These are phyloP conservation scores for Paracentrotus lividus DNA, from an alignment of 53 echinoderm and acorn worm genomes.

Conservation along the genomic window DNA sequence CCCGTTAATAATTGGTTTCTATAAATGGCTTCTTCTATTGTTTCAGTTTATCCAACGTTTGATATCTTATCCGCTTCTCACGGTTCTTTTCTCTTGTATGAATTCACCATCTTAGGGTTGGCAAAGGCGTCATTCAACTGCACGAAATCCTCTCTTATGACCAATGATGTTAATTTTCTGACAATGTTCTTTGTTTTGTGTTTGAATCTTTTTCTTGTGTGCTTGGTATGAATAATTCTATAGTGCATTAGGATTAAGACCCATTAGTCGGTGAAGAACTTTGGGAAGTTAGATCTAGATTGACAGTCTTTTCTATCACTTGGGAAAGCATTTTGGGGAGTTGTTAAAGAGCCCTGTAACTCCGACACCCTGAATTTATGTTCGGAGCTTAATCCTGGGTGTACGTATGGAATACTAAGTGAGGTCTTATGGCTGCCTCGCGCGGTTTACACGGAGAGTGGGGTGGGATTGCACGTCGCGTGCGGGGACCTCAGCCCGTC, in stretches of 20 bases:
- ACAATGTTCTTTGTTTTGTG: constrained; percentile 32
- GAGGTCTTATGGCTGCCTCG: constrained; percentile 20
- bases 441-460: constrained; percentile 3
- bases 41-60: not conserved
- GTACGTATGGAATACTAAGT: constrained; percentile 40
- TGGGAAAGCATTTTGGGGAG: constrained; percentile 4
- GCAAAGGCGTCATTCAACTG: not conserved
- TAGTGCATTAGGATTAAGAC: constrained; percentile 40
- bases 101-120: not conserved
- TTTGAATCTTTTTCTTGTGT: constrained; percentile 9
- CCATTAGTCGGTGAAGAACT: constrained; percentile 34
- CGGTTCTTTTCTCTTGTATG: constrained; percentile 44
- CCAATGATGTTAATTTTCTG: constrained; percentile 3
- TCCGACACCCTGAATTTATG: constrained; percentile 49
- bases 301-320: constrained; percentile 15
- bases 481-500: constrained; percentile 9
- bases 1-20: not conserved
- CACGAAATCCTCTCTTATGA: not conserved
- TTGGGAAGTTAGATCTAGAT: constrained; percentile 28
- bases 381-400: not conserved
- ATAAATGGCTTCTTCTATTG: not conserved
- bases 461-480: constrained; percentile 13
- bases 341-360: constrained; percentile 40
- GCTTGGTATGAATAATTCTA: constrained; percentile 22
- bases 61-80: not conserved